phyloP scores from a whole-genome alignment of 2,113 vertebrate genomes.

The Merops nubicus region DNA sequence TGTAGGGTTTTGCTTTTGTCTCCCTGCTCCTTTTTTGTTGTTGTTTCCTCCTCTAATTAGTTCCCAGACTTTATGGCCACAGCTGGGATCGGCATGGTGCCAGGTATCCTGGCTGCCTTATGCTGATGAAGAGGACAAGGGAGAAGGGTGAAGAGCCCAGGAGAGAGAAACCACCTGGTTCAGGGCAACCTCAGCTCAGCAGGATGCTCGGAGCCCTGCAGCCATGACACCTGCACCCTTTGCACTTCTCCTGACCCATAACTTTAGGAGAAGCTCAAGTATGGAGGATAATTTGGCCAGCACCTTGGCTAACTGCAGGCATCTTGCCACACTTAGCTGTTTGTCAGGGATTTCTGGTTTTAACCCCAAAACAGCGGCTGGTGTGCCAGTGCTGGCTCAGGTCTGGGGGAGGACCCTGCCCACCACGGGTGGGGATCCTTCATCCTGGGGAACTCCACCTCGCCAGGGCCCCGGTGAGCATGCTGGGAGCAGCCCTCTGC shows the following conservation, averaged over 20 bases:
- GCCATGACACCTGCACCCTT: rapidly evolving
- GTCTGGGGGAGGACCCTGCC: not conserved
- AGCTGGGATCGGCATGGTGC: rapidly evolving
- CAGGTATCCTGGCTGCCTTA: not conserved
- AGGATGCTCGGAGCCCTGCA: not conserved
- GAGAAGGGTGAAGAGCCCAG: not conserved
- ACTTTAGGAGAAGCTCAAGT: not conserved
- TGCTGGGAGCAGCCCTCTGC: not conserved
- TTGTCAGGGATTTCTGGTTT: not conserved
- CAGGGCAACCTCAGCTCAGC: rapidly evolving
- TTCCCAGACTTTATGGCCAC: rapidly evolving
- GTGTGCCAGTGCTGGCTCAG: not conserved
- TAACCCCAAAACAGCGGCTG: not conserved
- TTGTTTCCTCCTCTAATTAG: not conserved
- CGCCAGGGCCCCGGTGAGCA: too few species aligned
- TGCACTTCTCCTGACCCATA: rapidly evolving
- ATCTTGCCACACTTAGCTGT: not conserved
- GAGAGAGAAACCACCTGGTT: not conserved
- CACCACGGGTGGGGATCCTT: not conserved
- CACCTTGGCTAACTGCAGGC: not conserved
- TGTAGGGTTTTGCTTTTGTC: not conserved
- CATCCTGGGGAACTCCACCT: too few species aligned
- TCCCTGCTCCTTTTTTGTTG: not conserved
- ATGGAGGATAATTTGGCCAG: rapidly evolving
- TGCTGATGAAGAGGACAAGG: not conserved